These are phyloP conservation scores for Meloidogyne floridensis DNA, from an alignment of 1,140 invertebrate genomes.

Conservation along the genomic window DNA sequence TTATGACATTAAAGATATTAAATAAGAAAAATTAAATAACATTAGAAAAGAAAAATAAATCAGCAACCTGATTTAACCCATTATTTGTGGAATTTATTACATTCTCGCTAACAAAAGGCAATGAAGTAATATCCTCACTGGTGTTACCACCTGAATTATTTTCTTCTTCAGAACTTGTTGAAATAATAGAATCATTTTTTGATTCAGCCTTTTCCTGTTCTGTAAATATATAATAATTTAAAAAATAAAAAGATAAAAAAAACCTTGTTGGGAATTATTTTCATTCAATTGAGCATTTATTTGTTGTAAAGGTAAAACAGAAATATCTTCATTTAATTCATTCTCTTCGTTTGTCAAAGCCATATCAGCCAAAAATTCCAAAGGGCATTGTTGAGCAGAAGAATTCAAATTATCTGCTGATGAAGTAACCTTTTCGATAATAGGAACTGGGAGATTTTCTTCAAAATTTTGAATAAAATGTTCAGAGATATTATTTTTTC, in stretches of 20 bases:
- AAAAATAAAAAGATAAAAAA: background rate
- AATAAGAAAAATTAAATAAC: too few relatives aligned
- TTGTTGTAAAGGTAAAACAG: background rate
- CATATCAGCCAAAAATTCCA: background rate
- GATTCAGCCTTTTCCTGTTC: background rate
- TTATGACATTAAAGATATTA: too few relatives aligned
- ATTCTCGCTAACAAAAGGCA: constrained; percentile 18
- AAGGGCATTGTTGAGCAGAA: background rate
- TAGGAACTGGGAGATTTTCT: background rate
- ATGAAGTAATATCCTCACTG: constrained; percentile 22
- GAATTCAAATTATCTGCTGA: too few relatives aligned
- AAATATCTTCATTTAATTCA: background rate
- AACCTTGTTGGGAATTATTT: background rate
- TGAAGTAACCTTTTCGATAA: background rate
- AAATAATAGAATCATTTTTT: background rate
- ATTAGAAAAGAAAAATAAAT: background rate
- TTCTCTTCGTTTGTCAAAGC: background rate
- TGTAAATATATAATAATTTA: background rate
- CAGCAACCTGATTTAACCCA: background rate
- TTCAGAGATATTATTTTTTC: background rate
- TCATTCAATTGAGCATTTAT: background rate
- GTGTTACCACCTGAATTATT: constrained; percentile 8
- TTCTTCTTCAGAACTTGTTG: background rate
- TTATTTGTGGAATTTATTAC: background rate
- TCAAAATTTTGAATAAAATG: background rate